Percentiles rank a stretch among this genome's conserved stretches.
phyloP scores from a whole-genome alignment of 2,113 vertebrate species.

The Myrmecobius fasciatus region DNA sequence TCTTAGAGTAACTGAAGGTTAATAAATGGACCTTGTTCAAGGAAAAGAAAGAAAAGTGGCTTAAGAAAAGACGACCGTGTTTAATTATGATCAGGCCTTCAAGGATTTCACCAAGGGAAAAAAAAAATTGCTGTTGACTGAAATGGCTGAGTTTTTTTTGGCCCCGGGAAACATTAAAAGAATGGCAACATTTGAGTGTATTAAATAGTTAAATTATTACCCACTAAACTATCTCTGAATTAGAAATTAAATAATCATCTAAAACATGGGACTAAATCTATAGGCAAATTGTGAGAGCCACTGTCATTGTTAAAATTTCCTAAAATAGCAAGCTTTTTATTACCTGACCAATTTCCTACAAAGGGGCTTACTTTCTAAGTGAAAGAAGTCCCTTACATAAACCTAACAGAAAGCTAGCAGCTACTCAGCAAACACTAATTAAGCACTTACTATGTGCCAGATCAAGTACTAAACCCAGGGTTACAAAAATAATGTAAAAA shows the following conservation, averaged over 20 bases:
- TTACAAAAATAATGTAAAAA: background rate
- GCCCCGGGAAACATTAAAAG: background rate
- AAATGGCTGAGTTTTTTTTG: background rate
- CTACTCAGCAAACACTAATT: background rate
- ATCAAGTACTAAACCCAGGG: background rate
- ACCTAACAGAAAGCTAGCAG: background rate
- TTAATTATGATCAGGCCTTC: constrained; percentile 15
- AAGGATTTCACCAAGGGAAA: background rate
- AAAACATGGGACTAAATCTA: background rate
- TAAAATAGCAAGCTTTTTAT: background rate
- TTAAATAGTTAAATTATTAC: background rate
- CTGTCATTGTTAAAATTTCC: background rate
- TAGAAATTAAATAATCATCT: background rate
- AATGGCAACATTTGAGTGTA: background rate
- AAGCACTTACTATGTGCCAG: background rate
- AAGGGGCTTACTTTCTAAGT: background rate
- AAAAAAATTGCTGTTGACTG: background rate
- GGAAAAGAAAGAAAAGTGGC: background rate
- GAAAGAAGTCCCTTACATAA: background rate
- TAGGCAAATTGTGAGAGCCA: background rate
- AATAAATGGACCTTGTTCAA: background rate
- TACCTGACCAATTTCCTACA: background rate
- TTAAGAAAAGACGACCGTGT: constrained; percentile 2
- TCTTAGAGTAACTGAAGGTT: background rate
- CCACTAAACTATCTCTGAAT: background rate